Evolutionary conservation across 2,113 vertebrate species (phyloP).

Genomic region (Chrysochloris asiatica): DNA sequence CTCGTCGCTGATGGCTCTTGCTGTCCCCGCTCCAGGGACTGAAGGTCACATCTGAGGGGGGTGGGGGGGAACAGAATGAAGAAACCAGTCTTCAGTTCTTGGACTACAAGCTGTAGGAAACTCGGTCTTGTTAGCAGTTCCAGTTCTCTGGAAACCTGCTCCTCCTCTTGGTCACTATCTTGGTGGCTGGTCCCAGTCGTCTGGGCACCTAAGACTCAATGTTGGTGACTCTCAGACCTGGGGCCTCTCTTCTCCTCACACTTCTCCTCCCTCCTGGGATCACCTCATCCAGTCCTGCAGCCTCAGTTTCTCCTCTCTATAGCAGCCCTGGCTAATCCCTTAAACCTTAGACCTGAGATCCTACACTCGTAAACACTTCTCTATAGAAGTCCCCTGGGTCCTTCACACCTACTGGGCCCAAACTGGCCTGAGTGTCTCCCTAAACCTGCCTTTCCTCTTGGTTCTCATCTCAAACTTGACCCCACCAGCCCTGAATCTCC

Average conservation of each 20-base stretch:
- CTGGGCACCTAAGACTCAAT: background rate
- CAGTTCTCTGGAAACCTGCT: background rate
- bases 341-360: background rate
- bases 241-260: background rate
- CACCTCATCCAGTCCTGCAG: background rate
- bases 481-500: background rate
- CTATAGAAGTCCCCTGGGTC: background rate
- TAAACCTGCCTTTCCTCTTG: no score
- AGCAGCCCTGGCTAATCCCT: background rate
- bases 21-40: constrained; percentile 90
- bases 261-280: background rate
- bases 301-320: background rate
- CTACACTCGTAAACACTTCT: background rate
- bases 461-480: background rate
- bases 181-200: background rate
- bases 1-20: constrained; percentile 88
- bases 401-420: background rate
- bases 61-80: background rate
- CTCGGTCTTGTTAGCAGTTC: background rate
- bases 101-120: background rate
- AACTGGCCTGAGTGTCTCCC: background rate
- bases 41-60: constrained; percentile 87
- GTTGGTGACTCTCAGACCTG: no score
- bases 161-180: no score
- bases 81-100: background rate